Evolutionary conservation across 2,888 invertebrate species (phyloP).

Genomic region (Hirtodrosophila confusa): DNA sequence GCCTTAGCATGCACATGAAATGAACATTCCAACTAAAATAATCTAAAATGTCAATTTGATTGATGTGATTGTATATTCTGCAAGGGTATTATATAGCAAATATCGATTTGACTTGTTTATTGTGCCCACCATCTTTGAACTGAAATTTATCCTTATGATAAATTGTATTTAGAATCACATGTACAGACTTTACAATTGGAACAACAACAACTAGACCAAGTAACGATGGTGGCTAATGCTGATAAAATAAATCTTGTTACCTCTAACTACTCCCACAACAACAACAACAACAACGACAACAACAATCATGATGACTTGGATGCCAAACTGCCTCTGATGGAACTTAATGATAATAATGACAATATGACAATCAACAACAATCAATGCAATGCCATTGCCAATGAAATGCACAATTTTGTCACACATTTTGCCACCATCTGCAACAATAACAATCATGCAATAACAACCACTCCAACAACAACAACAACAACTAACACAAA

Average conservation of each 20-base stretch:
- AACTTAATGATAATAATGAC: slow-evolving; percentile 49
- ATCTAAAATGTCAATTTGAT: too few relatives aligned
- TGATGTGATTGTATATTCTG: slow-evolving; percentile 9
- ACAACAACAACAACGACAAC: slow-evolving; percentile 38
- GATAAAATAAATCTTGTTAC: slow-evolving; percentile 85
- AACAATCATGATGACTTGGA: slow-evolving; percentile 43
- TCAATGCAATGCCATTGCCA: slow-evolving; percentile 32
- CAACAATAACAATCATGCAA: slow-evolving; percentile 63
- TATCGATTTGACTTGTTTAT: slow-evolving; percentile 48
- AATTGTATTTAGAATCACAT: slow-evolving; percentile 84
- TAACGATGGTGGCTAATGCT: slow-evolving; percentile 85
- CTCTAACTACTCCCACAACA: slow-evolving; percentile 82
- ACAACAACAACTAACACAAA: slow-evolving; percentile 61
- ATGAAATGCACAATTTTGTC: slow-evolving; percentile 63
- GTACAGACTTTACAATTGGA: slow-evolving; percentile 86
- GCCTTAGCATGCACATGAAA: too few relatives aligned
- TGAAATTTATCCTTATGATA: slow-evolving; percentile 81
- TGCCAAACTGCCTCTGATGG: slow-evolving; percentile 48
- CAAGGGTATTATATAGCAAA: slow-evolving; percentile 22
- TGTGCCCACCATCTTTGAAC: slow-evolving; percentile 61
- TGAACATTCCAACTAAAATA: too few relatives aligned
- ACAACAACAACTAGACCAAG: slow-evolving; percentile 84
- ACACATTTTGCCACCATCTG: slow-evolving; percentile 65
- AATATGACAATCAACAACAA: slow-evolving; percentile 54
- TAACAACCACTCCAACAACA: slow-evolving; percentile 44